A percentile compares a stretch with the other conserved stretches of the same genome.
Conservation (phyloP, 2,113 vertebrate species). For the Maccullochella peelii region DNA sequence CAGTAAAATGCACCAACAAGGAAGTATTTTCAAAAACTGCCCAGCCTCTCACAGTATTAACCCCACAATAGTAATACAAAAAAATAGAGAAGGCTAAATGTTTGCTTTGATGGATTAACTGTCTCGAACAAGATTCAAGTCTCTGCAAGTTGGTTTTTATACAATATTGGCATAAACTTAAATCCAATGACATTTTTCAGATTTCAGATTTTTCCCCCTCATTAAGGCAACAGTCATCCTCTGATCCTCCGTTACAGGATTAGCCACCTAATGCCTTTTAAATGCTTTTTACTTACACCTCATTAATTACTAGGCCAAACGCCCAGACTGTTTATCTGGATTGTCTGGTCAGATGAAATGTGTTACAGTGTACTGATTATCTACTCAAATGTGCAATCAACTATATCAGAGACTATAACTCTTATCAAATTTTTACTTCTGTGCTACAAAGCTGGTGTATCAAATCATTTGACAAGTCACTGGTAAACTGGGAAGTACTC, state of each 20-base stretch:
- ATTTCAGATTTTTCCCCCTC: neutral
- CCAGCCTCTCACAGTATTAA: neutral
- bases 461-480: neutral
- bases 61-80: neutral
- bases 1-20: neutral
- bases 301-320: neutral
- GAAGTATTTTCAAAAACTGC: slow-evolving; percentile 5
- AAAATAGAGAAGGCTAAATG: neutral
- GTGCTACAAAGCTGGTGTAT: neutral
- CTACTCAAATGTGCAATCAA: neutral
- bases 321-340: neutral
- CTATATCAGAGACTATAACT: neutral
- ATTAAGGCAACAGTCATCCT: neutral
- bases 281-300: neutral
- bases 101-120: neutral
- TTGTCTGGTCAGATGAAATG: neutral
- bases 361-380: neutral
- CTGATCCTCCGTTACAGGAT: neutral
- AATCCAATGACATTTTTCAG: too few relatives aligned
- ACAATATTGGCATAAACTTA: neutral
- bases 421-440: neutral
- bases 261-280: neutral
- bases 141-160: neutral
- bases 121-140: neutral
- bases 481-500: neutral